These are phyloP conservation scores for Harlomillsia oculata DNA, from an alignment of 1,140 invertebrate genomes.

Conservation along the genomic window DNA sequence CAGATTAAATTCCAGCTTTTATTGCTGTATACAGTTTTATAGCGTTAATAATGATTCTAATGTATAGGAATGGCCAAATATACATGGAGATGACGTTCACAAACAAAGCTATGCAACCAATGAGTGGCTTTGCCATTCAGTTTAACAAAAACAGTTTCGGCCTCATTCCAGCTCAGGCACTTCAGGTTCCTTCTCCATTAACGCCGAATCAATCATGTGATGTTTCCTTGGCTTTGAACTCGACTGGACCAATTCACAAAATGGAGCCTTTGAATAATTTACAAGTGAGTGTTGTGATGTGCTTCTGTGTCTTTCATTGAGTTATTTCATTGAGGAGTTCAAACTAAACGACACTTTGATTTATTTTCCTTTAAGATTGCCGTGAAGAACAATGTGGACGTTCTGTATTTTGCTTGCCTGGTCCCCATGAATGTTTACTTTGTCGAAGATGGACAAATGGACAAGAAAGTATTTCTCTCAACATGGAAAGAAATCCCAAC, in stretches of 20 bases:
- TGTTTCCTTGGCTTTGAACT: slow-evolving; percentile 63
- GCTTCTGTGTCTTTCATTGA: neutral
- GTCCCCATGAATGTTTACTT: slow-evolving; percentile 91
- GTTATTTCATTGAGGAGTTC: neutral
- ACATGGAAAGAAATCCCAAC: slow-evolving; percentile 99
- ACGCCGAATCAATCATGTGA: slow-evolving; percentile 76
- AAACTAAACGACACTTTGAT: neutral
- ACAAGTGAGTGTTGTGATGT: slow-evolving; percentile 50
- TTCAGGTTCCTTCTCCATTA: slow-evolving; percentile 68
- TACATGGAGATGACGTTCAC: slow-evolving; percentile 94
- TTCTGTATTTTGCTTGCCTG: slow-evolving; percentile 93
- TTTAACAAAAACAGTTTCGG: slow-evolving; percentile 99
- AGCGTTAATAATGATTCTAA: slow-evolving; percentile 25
- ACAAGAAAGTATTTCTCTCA: slow-evolving; percentile 91
- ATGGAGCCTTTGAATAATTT: slow-evolving; percentile 97
- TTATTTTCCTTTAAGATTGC: slow-evolving; percentile 64
- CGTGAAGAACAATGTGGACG: slow-evolving; percentile 97
- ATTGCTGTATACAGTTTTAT: neutral
- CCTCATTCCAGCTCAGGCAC: slow-evolving; percentile 66
- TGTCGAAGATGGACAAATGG: slow-evolving; percentile 92
- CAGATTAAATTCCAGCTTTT: neutral
- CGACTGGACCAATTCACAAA: slow-evolving; percentile 81
- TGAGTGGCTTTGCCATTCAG: slow-evolving; percentile 93
- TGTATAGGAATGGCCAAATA: slow-evolving; percentile 64
- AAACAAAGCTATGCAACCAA: slow-evolving; percentile 97